Percentiles rank a stretch among this genome's conserved stretches.
phyloP scores from a whole-genome alignment of 2,113 vertebrate genomes.

The Pluvianellus socialis region DNA sequence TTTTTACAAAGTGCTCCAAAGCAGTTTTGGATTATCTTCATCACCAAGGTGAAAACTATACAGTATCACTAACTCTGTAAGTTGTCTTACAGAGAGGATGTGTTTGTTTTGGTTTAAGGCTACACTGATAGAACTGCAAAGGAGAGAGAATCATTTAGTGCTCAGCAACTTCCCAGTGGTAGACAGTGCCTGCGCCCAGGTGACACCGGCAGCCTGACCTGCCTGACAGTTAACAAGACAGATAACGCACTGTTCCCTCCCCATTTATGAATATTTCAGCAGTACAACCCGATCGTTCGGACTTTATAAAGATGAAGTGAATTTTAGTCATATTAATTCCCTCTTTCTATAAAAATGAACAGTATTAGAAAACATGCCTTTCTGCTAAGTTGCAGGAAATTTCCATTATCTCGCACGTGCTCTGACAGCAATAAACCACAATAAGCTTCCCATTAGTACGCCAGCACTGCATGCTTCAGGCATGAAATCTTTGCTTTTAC shows the following conservation, averaged over 20 bases:
- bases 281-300: neutral
- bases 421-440: conserved; percentile 29
- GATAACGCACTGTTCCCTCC: neutral
- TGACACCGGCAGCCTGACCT: neutral
- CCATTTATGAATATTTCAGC: neutral
- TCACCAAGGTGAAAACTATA: neutral
- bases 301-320: neutral
- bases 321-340: neutral
- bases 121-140: neutral
- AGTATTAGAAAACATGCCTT: neutral
- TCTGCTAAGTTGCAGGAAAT: neutral
- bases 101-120: neutral
- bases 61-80: neutral
- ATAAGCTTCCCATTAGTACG: conserved; percentile 12
- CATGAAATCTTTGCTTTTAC: conserved; percentile 27
- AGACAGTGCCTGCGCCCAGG: neutral
- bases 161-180: neutral
- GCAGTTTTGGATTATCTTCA: neutral
- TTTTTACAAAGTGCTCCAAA: neutral
- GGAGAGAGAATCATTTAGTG: neutral
- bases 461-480: neutral
- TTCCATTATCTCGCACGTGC: neutral
- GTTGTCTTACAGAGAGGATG: neutral
- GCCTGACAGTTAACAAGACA: fast-evolving
- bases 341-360: neutral